Percentiles rank a stretch among this genome's conserved stretches.
phyloP scores from a whole-genome alignment of 2,888 invertebrate genomes.

The Polydrusus tereticollis region DNA sequence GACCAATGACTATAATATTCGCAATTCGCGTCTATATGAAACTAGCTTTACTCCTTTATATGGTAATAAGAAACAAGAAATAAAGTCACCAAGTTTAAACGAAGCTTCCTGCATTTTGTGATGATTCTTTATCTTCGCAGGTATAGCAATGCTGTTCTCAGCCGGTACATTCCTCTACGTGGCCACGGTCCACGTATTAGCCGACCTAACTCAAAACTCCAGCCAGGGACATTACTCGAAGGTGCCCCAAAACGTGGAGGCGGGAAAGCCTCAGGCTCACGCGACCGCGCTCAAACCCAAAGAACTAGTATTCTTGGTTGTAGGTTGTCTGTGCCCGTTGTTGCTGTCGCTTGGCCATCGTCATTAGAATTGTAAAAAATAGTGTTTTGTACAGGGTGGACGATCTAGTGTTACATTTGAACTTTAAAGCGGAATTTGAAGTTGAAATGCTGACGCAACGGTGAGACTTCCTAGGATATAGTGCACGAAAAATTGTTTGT shows the following conservation, averaged over 20 bases:
- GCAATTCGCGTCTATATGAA: too few relatives aligned
- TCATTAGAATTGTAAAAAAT: constrained; percentile 68
- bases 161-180: constrained; percentile 99
- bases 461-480: too few relatives aligned
- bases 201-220: constrained; percentile 83
- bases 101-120: too few relatives aligned
- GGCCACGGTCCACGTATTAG: constrained; percentile 97
- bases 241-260: constrained; percentile 64
- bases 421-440: too few relatives aligned
- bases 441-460: too few relatives aligned
- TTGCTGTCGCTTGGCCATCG: constrained; percentile 93
- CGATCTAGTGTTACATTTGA: too few relatives aligned
- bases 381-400: not conserved
- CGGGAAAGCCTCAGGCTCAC: constrained; percentile 52
- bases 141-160: constrained; percentile 97
- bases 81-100: too few relatives aligned
- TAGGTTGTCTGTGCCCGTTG: constrained; percentile 90
- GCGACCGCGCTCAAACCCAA: constrained; percentile 68
- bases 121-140: constrained; percentile 66
- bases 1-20: too few relatives aligned
- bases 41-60: too few relatives aligned
- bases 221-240: constrained; percentile 65
- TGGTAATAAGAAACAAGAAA: too few relatives aligned
- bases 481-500: too few relatives aligned
- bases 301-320: constrained; percentile 86